Base-by-base conservation (phyloP, 2,113 vertebrate species). In the Raja brachyura region DNA sequence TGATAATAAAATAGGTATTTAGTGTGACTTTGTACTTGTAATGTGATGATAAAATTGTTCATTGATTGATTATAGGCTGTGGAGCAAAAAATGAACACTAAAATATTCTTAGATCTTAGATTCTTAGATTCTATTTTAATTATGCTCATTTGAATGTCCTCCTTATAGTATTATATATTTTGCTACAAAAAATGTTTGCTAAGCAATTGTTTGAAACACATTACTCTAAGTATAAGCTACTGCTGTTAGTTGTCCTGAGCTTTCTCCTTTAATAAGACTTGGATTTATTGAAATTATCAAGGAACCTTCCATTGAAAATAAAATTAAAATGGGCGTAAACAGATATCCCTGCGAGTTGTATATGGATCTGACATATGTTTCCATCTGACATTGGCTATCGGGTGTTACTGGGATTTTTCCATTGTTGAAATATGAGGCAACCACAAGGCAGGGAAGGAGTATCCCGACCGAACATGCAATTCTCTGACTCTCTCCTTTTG, bases 11-110 rank as follows among this genome's bases (percentile, higher is more conserved):
- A n/a, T 28, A 63, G 28, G 59, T 88, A 88, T 7, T 66, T 88
- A 31, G 59, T 88, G 48, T 70, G 88, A 66, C 66, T 92, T 73
- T 70, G 68, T 73, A 48, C 39, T 90, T 48, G 88, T 33, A 92
- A 73, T 73, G 39, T 22, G 33, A 92, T 73, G 31, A 92, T 73
- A 25, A 73, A 54, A 73, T 4, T 3, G 31, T 22, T 74, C 31
- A 92, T 39, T 92, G 48, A 92, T 39, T 92, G 48, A 25, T 20
- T 73, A 22, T 92, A 73, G 28, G 31, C 33, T 92, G 66, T 39
- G 11, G 66, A 66, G 63, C 88, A 90, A 70, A 48, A 90, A 90
- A 68, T 68, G 10, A 68, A 90, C 63, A 68, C n/a, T 90, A 90
- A 90, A 70, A 20, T 70, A 70, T 83, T 83, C 79, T 73, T 73